Evolutionary conservation across 2,113 vertebrate genomes (phyloP), one percentile per base, ranked within the genome.

Genomic region (Falco punctatus): DNA sequence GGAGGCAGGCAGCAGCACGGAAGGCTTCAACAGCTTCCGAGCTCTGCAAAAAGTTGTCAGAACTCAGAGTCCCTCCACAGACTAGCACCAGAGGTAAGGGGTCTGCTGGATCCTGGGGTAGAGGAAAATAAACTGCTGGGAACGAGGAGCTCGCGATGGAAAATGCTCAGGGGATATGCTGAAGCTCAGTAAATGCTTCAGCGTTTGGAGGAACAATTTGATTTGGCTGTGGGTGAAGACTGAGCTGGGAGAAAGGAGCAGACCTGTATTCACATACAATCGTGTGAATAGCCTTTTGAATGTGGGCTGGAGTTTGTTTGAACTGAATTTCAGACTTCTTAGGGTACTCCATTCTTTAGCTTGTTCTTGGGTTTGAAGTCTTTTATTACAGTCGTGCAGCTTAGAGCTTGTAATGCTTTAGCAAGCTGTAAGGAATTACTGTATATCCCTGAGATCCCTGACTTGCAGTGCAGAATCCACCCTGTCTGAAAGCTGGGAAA

Each of bases 31-130:
- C 82, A 58, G 65, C 92, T 73, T 59, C 89, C 65, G 83, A 73
- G 86, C 75, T 55, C 72, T 54, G 80, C 73, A 61, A 71, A 96
- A 97, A 86, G 59, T 89, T 94, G 32, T 59, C 79, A 82, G 93
- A 90, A 4, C 82, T 86, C 79, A 91, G 67, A 87, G 58, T 92
- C n/a, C 35, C 49, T 92, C 52, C 6, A 24, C 78, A 91, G 87
- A 95, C 66, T 91, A 94, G 64, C 86, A 70, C n/a, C 7, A 92
- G 92, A 97, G 97, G 95, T 97, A 97, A 96, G 95, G 79, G 62
- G 16, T 87, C 74, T 81, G 72, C 69, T 61, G 70, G 54, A 95
- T 51, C 54, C 78, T 51, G 90, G 91, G 95, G 35, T 49, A 1
- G 15, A 85, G 70, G 70, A 69, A 54, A 85, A 67, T 2, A 9